Evolutionary conservation across 2,888 invertebrate genomes (phyloP).

Genomic region (Cerastoderma edule): DNA sequence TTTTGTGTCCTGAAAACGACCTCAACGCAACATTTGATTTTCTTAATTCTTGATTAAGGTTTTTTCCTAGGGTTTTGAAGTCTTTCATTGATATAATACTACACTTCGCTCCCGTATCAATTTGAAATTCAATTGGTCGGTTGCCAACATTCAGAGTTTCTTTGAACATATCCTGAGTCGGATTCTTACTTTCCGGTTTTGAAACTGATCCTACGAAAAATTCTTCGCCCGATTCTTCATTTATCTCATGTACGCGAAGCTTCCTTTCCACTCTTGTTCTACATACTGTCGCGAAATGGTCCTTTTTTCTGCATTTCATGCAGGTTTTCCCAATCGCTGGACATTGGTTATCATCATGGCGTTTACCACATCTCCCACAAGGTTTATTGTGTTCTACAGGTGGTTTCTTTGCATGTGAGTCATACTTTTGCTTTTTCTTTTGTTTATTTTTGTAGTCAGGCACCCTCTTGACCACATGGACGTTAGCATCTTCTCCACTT

Average conservation of each 20-base stretch:
- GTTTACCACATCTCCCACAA: constrained; percentile 12
- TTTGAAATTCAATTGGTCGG: constrained; percentile 23
- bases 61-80: constrained; percentile 24
- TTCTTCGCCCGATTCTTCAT: constrained; percentile 23
- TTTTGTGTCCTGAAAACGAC: constrained; percentile 44
- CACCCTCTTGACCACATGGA: constrained; percentile 11
- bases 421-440: background rate
- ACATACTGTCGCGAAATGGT: constrained; percentile 36
- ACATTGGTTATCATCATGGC: constrained; percentile 26
- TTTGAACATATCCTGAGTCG: constrained; percentile 16
- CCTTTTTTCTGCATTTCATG: constrained; percentile 14
- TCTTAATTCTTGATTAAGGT: constrained; percentile 26
- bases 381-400: background rate
- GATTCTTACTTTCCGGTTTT: background rate
- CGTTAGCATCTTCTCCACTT: constrained; percentile 31
- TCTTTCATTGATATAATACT: constrained; percentile 36
- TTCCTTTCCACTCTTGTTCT: constrained; percentile 7
- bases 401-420: background rate
- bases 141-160: constrained; percentile 17
- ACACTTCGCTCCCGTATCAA: constrained; percentile 49
- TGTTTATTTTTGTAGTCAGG: background rate
- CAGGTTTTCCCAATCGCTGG: constrained; percentile 39
- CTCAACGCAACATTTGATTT: constrained; percentile 26
- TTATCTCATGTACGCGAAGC: constrained; percentile 6
- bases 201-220: constrained; percentile 18